Evolutionary conservation across 1,140 invertebrate species (phyloP).

Genomic region (Aleiodes sp.): DNA sequence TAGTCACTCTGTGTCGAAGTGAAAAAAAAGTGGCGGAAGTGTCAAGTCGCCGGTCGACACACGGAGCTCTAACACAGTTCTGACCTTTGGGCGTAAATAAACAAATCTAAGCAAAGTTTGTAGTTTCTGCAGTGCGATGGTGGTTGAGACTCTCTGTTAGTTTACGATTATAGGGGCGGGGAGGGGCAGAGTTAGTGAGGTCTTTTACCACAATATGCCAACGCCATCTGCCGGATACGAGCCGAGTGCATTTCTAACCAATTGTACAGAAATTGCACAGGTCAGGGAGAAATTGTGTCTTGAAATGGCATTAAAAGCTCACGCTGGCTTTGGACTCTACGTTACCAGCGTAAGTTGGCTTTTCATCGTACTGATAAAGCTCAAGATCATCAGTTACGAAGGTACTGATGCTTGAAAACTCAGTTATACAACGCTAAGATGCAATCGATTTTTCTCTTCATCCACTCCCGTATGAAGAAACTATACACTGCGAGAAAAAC

Average conservation of each 20-base stretch:
- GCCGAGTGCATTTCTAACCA: neutral
- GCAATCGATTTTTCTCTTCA: too few species aligned
- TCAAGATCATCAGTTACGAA: neutral
- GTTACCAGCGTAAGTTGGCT: neutral
- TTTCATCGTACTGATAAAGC: neutral
- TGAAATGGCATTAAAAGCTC: neutral
- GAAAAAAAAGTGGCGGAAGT: too few species aligned
- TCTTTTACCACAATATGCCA: slow-evolving; percentile 1
- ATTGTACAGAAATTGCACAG: neutral
- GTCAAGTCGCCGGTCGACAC: too few species aligned
- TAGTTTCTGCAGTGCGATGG: neutral
- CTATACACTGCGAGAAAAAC: too few species aligned
- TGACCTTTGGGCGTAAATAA: neutral
- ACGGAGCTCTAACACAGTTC: too few species aligned
- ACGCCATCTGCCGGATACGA: slow-evolving; percentile 30
- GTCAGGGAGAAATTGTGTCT: neutral
- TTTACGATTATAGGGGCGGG: neutral
- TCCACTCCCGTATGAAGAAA: too few species aligned
- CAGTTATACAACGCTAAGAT: too few species aligned
- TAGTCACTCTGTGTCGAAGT: neutral
- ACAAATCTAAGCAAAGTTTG: neutral
- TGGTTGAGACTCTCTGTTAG: neutral
- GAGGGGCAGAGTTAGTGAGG: neutral
- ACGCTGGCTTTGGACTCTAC: neutral
- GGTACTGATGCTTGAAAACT: too few species aligned